Evolutionary conservation across 2,113 vertebrate species (phyloP).

Genomic region (Holacanthus passer): DNA sequence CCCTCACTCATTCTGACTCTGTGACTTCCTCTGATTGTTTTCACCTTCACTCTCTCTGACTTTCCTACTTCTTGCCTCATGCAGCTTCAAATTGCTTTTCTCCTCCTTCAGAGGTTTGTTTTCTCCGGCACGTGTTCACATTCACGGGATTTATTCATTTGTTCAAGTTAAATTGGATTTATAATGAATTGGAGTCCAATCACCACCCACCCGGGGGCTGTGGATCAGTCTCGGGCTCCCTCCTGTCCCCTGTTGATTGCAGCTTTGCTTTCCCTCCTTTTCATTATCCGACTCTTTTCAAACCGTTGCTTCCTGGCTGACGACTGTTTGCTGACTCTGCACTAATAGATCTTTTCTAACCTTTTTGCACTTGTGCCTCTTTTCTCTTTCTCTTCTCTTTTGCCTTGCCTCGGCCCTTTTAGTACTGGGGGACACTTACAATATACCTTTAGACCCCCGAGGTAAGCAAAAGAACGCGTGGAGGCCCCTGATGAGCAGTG

Average conservation of each 20-base stretch:
- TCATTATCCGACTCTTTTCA: background rate
- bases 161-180: background rate
- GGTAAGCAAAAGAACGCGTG: constrained; percentile 89
- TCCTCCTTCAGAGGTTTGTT: background rate
- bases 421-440: constrained; percentile 99
- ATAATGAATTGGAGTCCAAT: background rate
- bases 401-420: constrained; percentile 86
- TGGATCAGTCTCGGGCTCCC: background rate
- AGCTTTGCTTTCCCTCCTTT: background rate
- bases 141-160: no score
- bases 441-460: constrained; percentile 99
- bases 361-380: constrained; percentile 91
- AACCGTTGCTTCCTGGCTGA: constrained; percentile 64
- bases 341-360: constrained; percentile 89
- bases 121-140: no score
- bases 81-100: background rate
- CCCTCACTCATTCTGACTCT: background rate
- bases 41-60: no score
- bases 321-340: constrained; percentile 80
- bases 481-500: constrained; percentile 8
- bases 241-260: background rate
- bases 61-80: background rate
- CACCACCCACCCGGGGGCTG: no score
- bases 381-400: constrained; percentile 82
- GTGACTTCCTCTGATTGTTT: background rate